Percentiles rank a stretch among this genome's conserved stretches.
Evolutionary conservation across 1,140 invertebrate genomes (phyloP).

Genomic region (Heliothis subflexa): DNA sequence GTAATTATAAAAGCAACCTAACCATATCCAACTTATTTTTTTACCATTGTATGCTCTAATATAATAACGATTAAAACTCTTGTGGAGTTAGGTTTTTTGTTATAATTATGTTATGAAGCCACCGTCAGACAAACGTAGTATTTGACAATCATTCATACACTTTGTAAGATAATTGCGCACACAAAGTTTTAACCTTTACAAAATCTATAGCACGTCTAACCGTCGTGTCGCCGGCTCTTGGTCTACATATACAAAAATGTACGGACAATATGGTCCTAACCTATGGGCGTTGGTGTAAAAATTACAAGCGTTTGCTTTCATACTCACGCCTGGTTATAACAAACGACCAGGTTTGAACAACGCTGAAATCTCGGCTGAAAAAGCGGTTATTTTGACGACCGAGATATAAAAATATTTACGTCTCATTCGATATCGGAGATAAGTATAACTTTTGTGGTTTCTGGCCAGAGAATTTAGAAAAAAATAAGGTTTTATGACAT

Average conservation of each 20-base stretch:
- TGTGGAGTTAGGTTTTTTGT: too few species aligned
- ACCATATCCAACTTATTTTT: too few species aligned
- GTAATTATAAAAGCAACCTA: too few species aligned
- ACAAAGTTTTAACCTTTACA: too few species aligned
- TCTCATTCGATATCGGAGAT: neutral
- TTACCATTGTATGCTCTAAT: too few species aligned
- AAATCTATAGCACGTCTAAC: too few species aligned
- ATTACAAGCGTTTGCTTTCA: constrained; percentile 54
- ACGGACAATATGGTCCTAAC: constrained; percentile 33
- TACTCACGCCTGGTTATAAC: constrained; percentile 51
- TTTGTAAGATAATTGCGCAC: too few species aligned
- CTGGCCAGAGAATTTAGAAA: neutral
- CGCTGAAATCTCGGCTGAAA: constrained; percentile 19
- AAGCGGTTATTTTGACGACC: constrained; percentile 13
- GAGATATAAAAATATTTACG: constrained; percentile 40
- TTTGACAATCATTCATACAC: too few species aligned
- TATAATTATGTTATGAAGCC: too few species aligned
- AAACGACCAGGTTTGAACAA: constrained; percentile 48
- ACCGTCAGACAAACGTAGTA: too few species aligned
- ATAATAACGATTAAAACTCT: too few species aligned
- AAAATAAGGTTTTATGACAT: neutral
- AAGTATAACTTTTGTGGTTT: neutral
- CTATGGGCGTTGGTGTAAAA: constrained; percentile 43
- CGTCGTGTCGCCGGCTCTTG: too few species aligned
- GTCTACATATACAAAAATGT: constrained; percentile 26